phyloP scores from a whole-genome alignment of 2,113 vertebrate species.

The Brachyhypopomus gauderio region DNA sequence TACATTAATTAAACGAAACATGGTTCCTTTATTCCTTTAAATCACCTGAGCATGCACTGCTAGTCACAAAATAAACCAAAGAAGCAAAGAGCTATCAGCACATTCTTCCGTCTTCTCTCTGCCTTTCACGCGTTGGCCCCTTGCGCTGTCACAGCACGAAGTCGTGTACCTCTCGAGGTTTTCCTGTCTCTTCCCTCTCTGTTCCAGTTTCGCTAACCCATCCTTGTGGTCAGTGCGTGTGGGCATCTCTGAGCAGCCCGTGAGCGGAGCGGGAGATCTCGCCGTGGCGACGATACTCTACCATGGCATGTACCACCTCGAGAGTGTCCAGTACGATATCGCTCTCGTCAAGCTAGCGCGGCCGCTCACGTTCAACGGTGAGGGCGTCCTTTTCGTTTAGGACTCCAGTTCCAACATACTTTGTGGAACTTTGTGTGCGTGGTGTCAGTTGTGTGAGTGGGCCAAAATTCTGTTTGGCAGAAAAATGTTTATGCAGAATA shows the following conservation, averaged over 20 bases:
- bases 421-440: no score
- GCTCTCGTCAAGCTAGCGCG: conserved; percentile 55
- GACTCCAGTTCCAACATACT: no score
- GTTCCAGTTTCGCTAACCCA: conserved; percentile 50
- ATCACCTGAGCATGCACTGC: not conserved
- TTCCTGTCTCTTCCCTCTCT: not conserved
- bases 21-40: not conserved
- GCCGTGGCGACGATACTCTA: conserved; percentile 59
- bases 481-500: no score
- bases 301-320: conserved; percentile 47
- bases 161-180: not conserved
- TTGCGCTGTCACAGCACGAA: no score
- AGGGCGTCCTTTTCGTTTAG: not conserved
- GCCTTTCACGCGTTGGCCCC: not conserved
- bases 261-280: conserved; percentile 43
- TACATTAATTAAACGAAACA: no score
- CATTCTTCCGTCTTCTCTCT: not conserved
- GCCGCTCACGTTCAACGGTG: conserved; percentile 55
- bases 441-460: no score
- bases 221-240: conserved; percentile 53
- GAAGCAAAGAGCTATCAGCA: not conserved
- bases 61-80: not conserved
- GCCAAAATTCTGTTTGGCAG: no score
- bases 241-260: conserved; percentile 54
- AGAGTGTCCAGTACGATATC: conserved; percentile 51